Evolutionary conservation across 2,113 vertebrate genomes (phyloP).

Genomic region (Octodon degus): DNA sequence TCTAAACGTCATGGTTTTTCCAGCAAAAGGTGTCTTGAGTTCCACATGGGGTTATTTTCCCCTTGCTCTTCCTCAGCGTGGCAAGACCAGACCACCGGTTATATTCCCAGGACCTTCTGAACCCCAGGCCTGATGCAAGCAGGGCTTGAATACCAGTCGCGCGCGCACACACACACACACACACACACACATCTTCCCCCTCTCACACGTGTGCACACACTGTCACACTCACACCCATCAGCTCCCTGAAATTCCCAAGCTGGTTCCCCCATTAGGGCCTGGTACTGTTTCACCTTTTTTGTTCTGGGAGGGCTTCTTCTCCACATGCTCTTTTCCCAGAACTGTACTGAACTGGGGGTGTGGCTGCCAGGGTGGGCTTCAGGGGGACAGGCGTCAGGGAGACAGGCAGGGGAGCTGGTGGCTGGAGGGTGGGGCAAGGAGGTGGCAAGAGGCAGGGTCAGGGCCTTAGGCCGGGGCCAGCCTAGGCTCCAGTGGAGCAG

Average conservation of each 20-base stretch:
- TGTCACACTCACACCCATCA: background rate
- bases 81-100: background rate
- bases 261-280: background rate
- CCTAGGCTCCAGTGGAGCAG: background rate
- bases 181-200: too few species aligned
- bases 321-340: background rate
- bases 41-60: background rate
- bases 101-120: background rate
- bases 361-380: background rate
- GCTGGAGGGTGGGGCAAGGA: background rate
- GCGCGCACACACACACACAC: too few species aligned
- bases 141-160: background rate
- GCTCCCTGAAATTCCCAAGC: background rate
- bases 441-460: background rate
- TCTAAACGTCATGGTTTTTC: conserved; percentile 21
- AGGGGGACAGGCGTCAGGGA: background rate
- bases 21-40: conserved; percentile 41
- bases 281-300: conserved; percentile 20
- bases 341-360: background rate
- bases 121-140: background rate
- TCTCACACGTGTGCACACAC: background rate
- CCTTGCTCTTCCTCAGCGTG: background rate
- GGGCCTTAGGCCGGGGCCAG: background rate
- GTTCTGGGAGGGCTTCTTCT: conserved; percentile 24
- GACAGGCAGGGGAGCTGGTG: background rate